Conservation (phyloP, 2,888 invertebrate genomes). For the Aphidius colemani region DNA sequence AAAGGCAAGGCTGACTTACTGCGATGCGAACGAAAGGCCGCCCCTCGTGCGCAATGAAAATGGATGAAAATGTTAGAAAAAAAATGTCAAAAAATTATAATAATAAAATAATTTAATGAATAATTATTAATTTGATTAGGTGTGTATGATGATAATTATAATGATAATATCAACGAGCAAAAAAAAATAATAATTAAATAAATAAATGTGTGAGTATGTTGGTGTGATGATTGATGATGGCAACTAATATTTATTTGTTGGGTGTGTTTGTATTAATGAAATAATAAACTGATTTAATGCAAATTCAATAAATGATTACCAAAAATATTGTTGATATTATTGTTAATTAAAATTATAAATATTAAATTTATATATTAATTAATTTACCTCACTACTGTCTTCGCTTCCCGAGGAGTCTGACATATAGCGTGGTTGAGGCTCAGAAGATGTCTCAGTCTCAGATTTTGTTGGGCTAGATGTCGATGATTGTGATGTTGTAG, state of each 20-base stretch:
- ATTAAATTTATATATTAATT: neutral
- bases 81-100: slow-evolving; percentile 11
- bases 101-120: neutral
- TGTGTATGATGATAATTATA: neutral
- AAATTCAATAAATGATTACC: neutral
- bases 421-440: slow-evolving; percentile 84
- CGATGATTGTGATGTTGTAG: slow-evolving; percentile 80
- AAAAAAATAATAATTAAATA: neutral
- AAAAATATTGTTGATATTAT: too few species aligned
- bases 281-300: too few species aligned
- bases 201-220: neutral
- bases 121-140: neutral
- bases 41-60: slow-evolving; percentile 31
- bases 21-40: slow-evolving; percentile 30
- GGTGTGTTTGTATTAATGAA: too few species aligned
- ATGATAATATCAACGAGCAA: too few species aligned
- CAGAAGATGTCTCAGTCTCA: slow-evolving; percentile 81
- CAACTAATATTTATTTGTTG: neutral
- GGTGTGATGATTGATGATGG: slow-evolving; percentile 22
- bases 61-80: slow-evolving; percentile 20
- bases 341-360: too few species aligned
- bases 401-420: slow-evolving; percentile 95
- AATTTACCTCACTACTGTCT: slow-evolving; percentile 92
- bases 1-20: slow-evolving; percentile 18
- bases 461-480: slow-evolving; percentile 83